phyloP scores from a whole-genome alignment of 2,113 vertebrate species.

The Hoplias malabaricus region DNA sequence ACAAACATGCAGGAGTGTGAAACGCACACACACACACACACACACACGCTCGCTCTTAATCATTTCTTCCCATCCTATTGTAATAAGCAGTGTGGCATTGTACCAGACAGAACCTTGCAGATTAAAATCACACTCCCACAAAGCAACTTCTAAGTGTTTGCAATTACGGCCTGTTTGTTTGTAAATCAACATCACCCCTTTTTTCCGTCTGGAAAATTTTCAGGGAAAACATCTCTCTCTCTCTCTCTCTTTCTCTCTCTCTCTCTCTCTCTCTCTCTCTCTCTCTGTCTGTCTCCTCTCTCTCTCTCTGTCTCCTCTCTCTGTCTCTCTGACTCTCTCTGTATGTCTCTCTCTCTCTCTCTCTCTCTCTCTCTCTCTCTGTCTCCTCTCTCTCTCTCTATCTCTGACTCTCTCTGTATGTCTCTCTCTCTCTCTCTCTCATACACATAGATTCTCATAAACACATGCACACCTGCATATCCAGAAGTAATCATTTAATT shows the following conservation, averaged over 20 bases:
- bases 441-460: too few relatives aligned
- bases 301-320: neutral
- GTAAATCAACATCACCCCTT: neutral
- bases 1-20: too few relatives aligned
- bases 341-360: neutral
- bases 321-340: neutral
- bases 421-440: neutral
- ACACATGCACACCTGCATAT: neutral
- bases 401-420: neutral
- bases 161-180: neutral
- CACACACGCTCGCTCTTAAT: constrained; percentile 3
- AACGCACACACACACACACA: neutral
- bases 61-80: neutral
- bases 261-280: neutral
- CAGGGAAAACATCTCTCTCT: neutral
- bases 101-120: constrained; percentile 17
- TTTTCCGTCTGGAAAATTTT: neutral
- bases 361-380: neutral
- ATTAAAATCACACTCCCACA: constrained; percentile 19
- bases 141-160: neutral
- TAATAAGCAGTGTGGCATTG: constrained; percentile 12
- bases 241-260: neutral
- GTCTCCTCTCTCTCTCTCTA: too few relatives aligned
- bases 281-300: too few relatives aligned
- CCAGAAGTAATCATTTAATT: too few relatives aligned